Conservation (phyloP, 1,140 invertebrate species). For the Musca vetustissima region DNA sequence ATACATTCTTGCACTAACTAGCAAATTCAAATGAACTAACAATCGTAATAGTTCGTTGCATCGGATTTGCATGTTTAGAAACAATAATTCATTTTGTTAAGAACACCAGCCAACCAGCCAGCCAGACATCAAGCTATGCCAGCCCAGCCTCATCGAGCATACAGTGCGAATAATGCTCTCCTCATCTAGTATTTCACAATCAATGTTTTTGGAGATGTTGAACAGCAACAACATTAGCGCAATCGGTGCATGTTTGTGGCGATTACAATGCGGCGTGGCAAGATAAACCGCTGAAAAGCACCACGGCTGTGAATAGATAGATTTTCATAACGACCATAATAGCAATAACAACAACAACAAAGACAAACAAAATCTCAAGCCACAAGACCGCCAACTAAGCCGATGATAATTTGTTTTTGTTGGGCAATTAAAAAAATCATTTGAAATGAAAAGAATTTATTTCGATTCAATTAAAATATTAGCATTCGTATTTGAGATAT, state of each 20-base stretch:
- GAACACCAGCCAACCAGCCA: not conserved
- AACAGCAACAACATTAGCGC: not conserved
- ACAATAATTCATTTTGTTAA: conserved; percentile 17
- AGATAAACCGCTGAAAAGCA: not conserved
- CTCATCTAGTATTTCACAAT: conserved; percentile 19
- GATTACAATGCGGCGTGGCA: not conserved
- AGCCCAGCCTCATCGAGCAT: no score
- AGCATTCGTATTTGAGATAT: no score
- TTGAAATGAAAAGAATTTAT: no score
- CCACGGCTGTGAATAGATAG: not conserved
- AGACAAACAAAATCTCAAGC: not conserved
- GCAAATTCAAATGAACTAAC: no score
- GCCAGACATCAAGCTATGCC: no score
- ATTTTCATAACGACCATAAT: not conserved
- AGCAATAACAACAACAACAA: not conserved
- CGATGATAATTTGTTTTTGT: conserved; percentile 12
- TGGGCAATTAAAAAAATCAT: not conserved
- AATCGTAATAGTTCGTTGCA: no score
- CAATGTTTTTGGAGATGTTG: conserved; percentile 13
- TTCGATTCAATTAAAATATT: no score
- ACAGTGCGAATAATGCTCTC: no score
- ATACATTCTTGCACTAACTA: no score
- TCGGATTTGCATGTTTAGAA: conserved; percentile 17
- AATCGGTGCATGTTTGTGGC: not conserved
- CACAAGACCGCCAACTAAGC: conserved; percentile 17